Evolutionary conservation across 2,797 vertebrate genomes (phyloP), one percentile per base, ranked within the genome.

Genomic region (Adelosebastes latens): DNA sequence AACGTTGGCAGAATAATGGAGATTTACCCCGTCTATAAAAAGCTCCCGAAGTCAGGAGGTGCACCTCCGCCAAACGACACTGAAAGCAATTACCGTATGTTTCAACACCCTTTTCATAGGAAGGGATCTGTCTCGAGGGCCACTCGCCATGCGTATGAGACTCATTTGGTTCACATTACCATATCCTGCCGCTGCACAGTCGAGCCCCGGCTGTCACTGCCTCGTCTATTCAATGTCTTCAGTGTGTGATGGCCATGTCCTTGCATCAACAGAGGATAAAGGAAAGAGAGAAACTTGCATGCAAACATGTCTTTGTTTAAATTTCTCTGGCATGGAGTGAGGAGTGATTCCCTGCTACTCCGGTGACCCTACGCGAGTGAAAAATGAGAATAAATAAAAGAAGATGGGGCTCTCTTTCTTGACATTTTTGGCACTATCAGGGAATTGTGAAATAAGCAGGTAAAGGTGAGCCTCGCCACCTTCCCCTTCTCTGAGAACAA

Each of bases 1-100:
- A 89, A 85, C 31, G 36, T 76, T 84, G 88, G 84, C 82, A 84
- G 84, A 90, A 92, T 92, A 90, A 93, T 92, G 81, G 84, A 87
- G 90, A 93, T 92, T 91, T 89, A 86, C 83, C 82, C 82, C 11
- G 86, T 92, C 90, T 93, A 88, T 90, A 93, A 89, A 93, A 93
- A 90, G 80, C 84, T 87, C 81, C 91, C 31, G 71, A 81, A 93
- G 91, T 91, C 92, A 89, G 85, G 84, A 92, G 91, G 90, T 82
- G 80, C 87, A 56, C 34, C 1, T 49, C 91, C 88, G 90, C 92
- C 94, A 93, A 93, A 93, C 82, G 86, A 92, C 93, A 93, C 82
- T 77, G 92, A 92, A 93, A 93, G 94, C 94, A 95, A 95, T 95
- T 95, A 94, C 93, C 22, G 83, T 87, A 88, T 86, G 89, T 95